These are phyloP conservation scores for Rhinogobio ventralis DNA, from an alignment of 2,797 vertebrate genomes.

Conservation along the genomic window DNA sequence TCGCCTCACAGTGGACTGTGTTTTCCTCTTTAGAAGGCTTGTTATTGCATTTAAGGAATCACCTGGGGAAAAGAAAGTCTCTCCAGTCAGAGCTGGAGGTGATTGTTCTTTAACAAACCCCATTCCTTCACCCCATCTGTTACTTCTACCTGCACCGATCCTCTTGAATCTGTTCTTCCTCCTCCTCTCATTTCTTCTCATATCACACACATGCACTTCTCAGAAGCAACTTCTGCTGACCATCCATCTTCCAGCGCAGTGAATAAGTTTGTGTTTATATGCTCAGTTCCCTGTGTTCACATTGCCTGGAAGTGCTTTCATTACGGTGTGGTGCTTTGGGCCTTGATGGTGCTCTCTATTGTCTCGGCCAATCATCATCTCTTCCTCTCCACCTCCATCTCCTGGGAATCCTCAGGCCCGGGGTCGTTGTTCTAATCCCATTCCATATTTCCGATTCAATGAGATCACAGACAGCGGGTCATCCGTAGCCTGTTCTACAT, in stretches of 20 bases:
- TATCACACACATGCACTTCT: background rate
- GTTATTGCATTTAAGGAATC: conserved; percentile 52
- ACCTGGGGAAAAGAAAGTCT: conserved; percentile 45
- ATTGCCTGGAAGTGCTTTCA: conserved; percentile 35
- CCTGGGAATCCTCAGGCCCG: conserved; percentile 16
- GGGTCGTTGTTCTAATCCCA: conserved; percentile 21
- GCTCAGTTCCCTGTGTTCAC: conserved; percentile 14
- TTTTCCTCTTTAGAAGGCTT: conserved; percentile 45
- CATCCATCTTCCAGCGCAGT: conserved; percentile 25
- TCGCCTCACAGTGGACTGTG: conserved; percentile 43
- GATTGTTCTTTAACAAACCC: conserved; percentile 51
- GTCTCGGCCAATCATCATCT: conserved; percentile 15
- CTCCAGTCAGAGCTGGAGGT: conserved; percentile 46
- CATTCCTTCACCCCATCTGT: conserved; percentile 43
- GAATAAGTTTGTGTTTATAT: conserved; percentile 38
- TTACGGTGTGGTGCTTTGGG: conserved; percentile 31
- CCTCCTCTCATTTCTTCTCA: background rate
- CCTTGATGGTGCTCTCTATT: background rate
- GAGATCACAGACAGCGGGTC: conserved; percentile 23
- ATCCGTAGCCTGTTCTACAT: conserved; percentile 37
- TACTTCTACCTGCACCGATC: background rate
- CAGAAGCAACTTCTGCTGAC: conserved; percentile 16
- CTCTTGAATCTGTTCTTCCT: conserved; percentile 1
- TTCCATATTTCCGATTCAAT: conserved; percentile 48
- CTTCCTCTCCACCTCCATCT: conserved; percentile 4